These are phyloP conservation scores for Trypoxylon attenuatum DNA, from an alignment of 2,888 invertebrate genomes.

Conservation along the genomic window DNA sequence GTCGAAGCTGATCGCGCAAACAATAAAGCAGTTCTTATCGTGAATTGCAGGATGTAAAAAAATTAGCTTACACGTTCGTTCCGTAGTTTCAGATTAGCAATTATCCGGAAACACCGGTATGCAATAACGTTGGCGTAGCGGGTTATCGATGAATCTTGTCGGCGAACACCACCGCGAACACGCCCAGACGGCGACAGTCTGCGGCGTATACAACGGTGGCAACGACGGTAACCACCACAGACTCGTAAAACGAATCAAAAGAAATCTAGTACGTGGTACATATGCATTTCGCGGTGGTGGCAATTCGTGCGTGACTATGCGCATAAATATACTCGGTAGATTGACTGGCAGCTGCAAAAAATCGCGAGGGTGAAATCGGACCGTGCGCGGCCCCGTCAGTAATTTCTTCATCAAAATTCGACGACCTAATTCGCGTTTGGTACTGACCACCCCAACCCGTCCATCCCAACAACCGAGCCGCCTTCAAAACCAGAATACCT, in stretches of 20 bases:
- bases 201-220: no score
- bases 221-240: no score
- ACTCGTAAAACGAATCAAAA: background rate
- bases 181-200: no score
- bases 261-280: background rate
- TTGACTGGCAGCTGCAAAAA: slow-evolving; percentile 16
- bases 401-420: slow-evolving; percentile 48
- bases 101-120: no score
- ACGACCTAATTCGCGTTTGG: slow-evolving; percentile 38
- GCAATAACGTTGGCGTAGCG: no score
- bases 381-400: slow-evolving; percentile 12
- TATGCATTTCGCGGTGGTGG: background rate
- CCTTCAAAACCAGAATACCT: slow-evolving; percentile 35
- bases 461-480: slow-evolving; percentile 33
- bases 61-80: background rate
- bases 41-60: background rate
- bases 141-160: no score
- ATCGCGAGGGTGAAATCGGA: background rate
- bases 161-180: no score
- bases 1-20: background rate
- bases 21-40: background rate
- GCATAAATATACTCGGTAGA: slow-evolving; percentile 19
- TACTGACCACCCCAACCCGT: no score
- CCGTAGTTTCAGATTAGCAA: background rate
- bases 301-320: background rate